These are phyloP conservation scores for Encarsia formosa DNA, from an alignment of 2,888 invertebrate species.

Conservation along the genomic window DNA sequence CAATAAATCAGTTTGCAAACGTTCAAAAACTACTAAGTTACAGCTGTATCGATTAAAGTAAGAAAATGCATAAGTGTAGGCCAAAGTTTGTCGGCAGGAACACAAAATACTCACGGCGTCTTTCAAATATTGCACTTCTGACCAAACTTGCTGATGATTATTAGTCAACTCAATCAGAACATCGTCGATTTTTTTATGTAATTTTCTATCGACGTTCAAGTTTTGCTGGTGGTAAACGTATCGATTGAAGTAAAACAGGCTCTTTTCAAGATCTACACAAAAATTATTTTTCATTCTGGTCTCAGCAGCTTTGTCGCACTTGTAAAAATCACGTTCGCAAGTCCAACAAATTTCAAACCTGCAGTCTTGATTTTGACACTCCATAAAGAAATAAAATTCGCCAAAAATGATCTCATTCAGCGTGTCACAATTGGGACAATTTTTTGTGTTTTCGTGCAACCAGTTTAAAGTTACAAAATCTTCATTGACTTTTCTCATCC, in stretches of 20 bases:
- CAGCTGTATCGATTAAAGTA: conserved; percentile 60
- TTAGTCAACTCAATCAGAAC: neutral
- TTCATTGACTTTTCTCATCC: conserved; percentile 63
- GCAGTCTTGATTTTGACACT: conserved; percentile 60
- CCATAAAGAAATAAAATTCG: conserved; percentile 65
- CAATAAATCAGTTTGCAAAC: conserved; percentile 60
- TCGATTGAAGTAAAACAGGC: neutral
- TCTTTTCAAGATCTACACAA: neutral
- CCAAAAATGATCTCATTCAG: conserved; percentile 56
- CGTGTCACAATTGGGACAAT: conserved; percentile 61
- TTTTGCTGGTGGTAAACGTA: neutral
- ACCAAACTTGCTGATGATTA: too few species aligned
- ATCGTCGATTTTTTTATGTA: conserved; percentile 40
- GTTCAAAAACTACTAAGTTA: conserved; percentile 61
- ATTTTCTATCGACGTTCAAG: neutral
- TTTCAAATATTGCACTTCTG: conserved; percentile 57
- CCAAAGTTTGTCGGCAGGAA: conserved; percentile 59
- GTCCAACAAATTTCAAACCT: conserved; percentile 63
- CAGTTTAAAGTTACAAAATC: conserved; percentile 63
- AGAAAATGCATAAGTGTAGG: conserved; percentile 64
- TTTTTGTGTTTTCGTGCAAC: conserved; percentile 63
- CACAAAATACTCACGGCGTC: conserved; percentile 59
- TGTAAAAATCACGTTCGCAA: conserved; percentile 53
- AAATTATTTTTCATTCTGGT: neutral
- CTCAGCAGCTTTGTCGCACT: neutral